A percentile compares a stretch with the other conserved stretches of the same genome.
These are phyloP conservation scores for Drosophila mauritiana DNA, from an alignment of 1,140 invertebrate species.

Conservation along the genomic window DNA sequence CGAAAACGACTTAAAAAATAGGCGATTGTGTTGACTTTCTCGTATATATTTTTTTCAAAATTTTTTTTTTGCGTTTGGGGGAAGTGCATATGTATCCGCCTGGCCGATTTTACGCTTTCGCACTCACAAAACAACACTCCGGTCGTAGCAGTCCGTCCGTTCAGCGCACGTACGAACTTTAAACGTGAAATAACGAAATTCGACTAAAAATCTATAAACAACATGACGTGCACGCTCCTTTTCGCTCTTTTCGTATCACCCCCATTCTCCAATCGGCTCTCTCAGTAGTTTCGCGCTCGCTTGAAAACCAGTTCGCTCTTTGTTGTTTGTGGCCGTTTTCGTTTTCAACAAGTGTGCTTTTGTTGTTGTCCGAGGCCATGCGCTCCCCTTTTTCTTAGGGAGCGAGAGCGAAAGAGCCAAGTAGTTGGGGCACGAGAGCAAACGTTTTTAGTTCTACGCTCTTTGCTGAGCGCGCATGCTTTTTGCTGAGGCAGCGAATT, in stretches of 20 bases:
- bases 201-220: slow-evolving; percentile 84
- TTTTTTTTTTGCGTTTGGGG: not conserved
- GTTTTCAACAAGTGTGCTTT: slow-evolving; percentile 84
- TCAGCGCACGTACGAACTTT: slow-evolving; percentile 79
- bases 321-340: slow-evolving; percentile 65
- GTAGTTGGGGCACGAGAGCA: slow-evolving; percentile 4
- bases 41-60: not conserved
- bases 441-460: slow-evolving; percentile 18
- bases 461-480: slow-evolving; percentile 75
- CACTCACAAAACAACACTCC: slow-evolving; percentile 56
- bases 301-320: slow-evolving; percentile 71
- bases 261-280: slow-evolving; percentile 12
- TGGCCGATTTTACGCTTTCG: slow-evolving; percentile 43
- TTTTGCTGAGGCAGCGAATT: slow-evolving; percentile 37
- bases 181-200: slow-evolving; percentile 83
- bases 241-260: slow-evolving; percentile 38
- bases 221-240: slow-evolving; percentile 51
- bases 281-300: slow-evolving; percentile 30
- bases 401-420: not conserved
- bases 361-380: slow-evolving; percentile 70
- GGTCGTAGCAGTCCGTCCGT: slow-evolving; percentile 67
- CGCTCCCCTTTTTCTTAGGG: slow-evolving; percentile 24
- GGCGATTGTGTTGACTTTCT: not conserved
- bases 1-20: slow-evolving; percentile 37
- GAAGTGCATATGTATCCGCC: slow-evolving; percentile 17